phyloP scores from a whole-genome alignment of 2,888 invertebrate genomes.

The Alsophila aescularia region DNA sequence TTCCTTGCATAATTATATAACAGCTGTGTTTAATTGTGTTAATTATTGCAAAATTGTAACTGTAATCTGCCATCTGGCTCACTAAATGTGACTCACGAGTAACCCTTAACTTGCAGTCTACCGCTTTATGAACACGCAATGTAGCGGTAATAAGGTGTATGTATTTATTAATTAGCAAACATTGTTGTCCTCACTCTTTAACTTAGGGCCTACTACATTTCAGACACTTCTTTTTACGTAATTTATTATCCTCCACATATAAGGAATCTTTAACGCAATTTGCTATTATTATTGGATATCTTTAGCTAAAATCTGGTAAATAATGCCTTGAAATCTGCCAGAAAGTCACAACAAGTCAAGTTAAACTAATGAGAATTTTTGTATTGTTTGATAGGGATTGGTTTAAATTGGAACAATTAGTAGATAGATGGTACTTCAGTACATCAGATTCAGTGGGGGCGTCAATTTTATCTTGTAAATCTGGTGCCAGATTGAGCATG shows the following conservation, averaged over 20 bases:
- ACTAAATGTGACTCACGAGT: conserved; percentile 51
- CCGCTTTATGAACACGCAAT: conserved; percentile 32
- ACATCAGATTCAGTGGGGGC: conserved; percentile 2
- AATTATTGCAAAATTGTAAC: conserved; percentile 56
- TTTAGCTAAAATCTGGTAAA: too few relatives aligned
- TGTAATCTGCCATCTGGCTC: conserved; percentile 60
- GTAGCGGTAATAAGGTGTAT: not conserved
- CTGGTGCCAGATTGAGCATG: not conserved
- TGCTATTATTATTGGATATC: too few relatives aligned
- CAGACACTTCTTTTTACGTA: too few relatives aligned
- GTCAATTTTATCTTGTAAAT: not conserved
- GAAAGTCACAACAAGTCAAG: too few relatives aligned
- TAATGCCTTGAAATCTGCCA: too few relatives aligned
- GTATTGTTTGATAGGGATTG: not conserved
- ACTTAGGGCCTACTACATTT: too few relatives aligned
- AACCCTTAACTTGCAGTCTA: conserved; percentile 30
- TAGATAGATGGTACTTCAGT: not conserved
- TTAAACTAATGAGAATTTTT: not conserved
- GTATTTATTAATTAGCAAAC: too few relatives aligned
- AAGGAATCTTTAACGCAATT: too few relatives aligned
- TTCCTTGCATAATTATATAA: conserved; percentile 52
- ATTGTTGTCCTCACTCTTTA: too few relatives aligned
- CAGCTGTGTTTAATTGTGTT: conserved; percentile 61
- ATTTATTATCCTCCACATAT: too few relatives aligned
- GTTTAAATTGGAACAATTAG: conserved; percentile 7